These are phyloP conservation scores for Montipora capitata DNA, from an alignment of 92 coral and sea anemone species.

Conservation along the genomic window DNA sequence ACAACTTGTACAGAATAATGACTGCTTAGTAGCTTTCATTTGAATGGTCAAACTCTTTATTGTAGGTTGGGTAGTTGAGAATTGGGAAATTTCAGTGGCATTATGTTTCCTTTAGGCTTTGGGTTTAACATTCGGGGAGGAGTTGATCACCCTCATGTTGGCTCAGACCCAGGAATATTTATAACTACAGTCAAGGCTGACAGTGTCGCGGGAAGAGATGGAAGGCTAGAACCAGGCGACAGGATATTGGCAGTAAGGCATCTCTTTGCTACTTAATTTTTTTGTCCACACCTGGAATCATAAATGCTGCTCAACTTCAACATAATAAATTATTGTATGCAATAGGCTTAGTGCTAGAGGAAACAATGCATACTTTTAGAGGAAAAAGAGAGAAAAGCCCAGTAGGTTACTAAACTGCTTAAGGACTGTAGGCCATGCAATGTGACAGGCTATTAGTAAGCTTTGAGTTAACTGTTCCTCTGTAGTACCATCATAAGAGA, in stretches of 20 bases:
- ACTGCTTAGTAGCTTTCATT: neutral
- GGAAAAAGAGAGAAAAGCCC: too few relatives aligned
- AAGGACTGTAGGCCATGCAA: too few relatives aligned
- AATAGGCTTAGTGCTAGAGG: too few relatives aligned
- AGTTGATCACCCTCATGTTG: constrained; percentile 93
- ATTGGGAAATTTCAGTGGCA: neutral
- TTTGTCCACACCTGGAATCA: neutral
- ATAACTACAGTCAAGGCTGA: constrained; percentile 89
- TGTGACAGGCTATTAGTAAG: too few relatives aligned
- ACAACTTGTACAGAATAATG: too few relatives aligned
- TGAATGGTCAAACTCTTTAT: neutral
- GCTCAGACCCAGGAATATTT: constrained; percentile 96
- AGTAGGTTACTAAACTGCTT: too few relatives aligned
- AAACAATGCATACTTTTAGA: too few relatives aligned
- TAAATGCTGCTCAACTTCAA: too few relatives aligned
- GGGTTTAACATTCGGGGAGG: constrained; percentile 98
- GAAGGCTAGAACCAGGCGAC: constrained; percentile 93
- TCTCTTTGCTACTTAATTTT: neutral
- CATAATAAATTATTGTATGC: too few relatives aligned
- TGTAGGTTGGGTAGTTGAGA: neutral
- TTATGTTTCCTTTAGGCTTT: constrained; percentile 67
- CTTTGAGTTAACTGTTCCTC: too few relatives aligned
- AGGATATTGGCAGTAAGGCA: constrained; percentile 93
- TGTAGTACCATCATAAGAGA: too few relatives aligned
- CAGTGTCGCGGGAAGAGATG: constrained; percentile 93